Evolutionary conservation across 92 coral and sea anemone genomes (phyloP), one percentile per base, ranked within the genome.

Genomic region (Epizoanthus scotinus): DNA sequence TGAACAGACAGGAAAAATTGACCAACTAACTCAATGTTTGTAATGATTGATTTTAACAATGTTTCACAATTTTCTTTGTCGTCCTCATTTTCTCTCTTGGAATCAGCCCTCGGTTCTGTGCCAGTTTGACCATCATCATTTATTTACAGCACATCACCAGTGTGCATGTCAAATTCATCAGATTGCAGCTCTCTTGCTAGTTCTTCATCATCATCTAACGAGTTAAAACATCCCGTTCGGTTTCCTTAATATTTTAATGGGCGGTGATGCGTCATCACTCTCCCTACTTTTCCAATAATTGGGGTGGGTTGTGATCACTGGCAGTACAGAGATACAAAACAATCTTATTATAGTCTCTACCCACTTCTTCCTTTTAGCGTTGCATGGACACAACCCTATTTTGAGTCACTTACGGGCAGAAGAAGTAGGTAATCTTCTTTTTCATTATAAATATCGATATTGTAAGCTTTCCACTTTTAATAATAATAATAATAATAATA

Each of bases 261-360:
- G 44, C 62, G 84, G 57, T 59, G 44, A 28, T 55, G 38, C 47
- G 79, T 62, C 68, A 25, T 71, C 87, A 66, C 83, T 77, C 20
- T 49, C 77, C 18, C 77, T 77, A 38, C 61, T 61, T 58, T 85
- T n/a, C n/a, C 72, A 58, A 25, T 60, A n/a, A n/a, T 57, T 87
- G 61, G 55, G 69, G 53, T 36, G 53, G 64, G 62, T 19, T 72
- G 29, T 70, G 19, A 50, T 57, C 77, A 71, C 73, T 79, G 56
- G 73, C 63, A 24, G 88, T 64, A 73, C 91, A 88, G 13, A 87
- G 69, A 63, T 87, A 87, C 28, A 87, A 66, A 13, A 84, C 70
- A 18, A 88, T n/a, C n/a, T n/a, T n/a, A n/a, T n/a, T n/a, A n/a
- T n/a, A n/a, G n/a, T n/a, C n/a, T n/a, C n/a, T n/a, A n/a, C n/a